A percentile compares a stretch with the other conserved stretches of the same genome.
These are phyloP conservation scores for Entomobrya multifasciata DNA, from an alignment of 2,888 invertebrate genomes.

Conservation along the genomic window DNA sequence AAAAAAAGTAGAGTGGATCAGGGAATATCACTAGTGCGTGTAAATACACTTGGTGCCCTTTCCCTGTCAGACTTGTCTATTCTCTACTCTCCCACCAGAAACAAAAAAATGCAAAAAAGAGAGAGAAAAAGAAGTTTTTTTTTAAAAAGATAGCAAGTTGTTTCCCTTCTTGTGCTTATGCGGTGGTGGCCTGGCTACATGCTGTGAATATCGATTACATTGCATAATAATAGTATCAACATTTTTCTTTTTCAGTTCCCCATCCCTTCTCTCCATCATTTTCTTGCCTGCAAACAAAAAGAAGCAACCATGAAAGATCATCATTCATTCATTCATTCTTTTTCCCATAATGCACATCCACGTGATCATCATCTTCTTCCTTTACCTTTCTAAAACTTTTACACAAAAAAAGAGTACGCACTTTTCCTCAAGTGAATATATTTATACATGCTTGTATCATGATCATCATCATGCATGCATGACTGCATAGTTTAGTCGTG, in stretches of 20 bases:
- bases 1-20: conserved; percentile 41
- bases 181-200: conserved; percentile 54
- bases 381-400: too few species aligned
- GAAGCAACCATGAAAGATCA: neutral
- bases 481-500: conserved; percentile 17
- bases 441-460: too few species aligned
- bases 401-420: too few species aligned
- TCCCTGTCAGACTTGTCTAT: conserved; percentile 34
- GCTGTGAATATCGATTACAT: conserved; percentile 66
- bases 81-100: neutral
- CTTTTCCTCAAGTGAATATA: too few species aligned
- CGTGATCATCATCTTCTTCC: neutral
- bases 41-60: conserved; percentile 46
- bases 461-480: too few species aligned
- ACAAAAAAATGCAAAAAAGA: conserved; percentile 24
- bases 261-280: neutral
- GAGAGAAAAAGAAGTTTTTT: neutral
- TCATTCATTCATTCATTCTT: conserved; percentile 65
- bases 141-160: neutral
- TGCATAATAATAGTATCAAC: conserved; percentile 27
- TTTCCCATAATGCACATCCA: conserved; percentile 56
- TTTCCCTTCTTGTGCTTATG: neutral
- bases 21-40: conserved; percentile 35
- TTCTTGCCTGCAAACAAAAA: neutral
- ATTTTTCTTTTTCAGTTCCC: too few species aligned